Evolutionary conservation across 2,888 invertebrate genomes (phyloP).

Genomic region (Gryllus longicercus): DNA sequence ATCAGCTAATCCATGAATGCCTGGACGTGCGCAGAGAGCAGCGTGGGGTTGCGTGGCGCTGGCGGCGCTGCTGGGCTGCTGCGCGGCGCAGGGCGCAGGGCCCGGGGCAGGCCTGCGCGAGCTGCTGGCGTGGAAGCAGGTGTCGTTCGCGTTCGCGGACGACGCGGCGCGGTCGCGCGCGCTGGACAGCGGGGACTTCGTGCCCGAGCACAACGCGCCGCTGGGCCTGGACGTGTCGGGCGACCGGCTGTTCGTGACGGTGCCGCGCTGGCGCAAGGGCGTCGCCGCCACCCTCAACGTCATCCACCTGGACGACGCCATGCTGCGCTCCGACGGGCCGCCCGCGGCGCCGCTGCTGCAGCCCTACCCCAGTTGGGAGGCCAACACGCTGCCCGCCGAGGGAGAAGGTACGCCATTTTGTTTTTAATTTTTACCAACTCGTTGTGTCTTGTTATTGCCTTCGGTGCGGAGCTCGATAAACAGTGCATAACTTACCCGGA

Average conservation of each 20-base stretch:
- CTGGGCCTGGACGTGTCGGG: slow-evolving; percentile 69
- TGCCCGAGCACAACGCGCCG: slow-evolving; percentile 64
- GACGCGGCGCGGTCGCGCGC: slow-evolving; percentile 58
- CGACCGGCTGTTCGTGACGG: slow-evolving; percentile 56
- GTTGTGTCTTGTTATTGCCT: too few species aligned
- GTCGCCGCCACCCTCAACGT: slow-evolving; percentile 69
- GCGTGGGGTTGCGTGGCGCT: background rate
- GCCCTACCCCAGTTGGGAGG: slow-evolving; percentile 74
- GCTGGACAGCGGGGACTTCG: slow-evolving; percentile 58
- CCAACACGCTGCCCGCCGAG: slow-evolving; percentile 70
- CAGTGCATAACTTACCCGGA: too few species aligned
- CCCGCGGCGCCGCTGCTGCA: slow-evolving; percentile 46
- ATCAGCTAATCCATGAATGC: too few species aligned
- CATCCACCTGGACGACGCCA: slow-evolving; percentile 50
- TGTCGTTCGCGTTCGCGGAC: slow-evolving; percentile 65
- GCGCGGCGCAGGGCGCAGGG: slow-evolving; percentile 3
- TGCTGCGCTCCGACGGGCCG: background rate
- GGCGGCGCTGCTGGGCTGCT: background rate
- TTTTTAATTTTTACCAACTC: too few species aligned
- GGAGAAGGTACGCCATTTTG: slow-evolving; percentile 43
- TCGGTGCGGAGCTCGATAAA: too few species aligned
- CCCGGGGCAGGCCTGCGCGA: slow-evolving; percentile 50
- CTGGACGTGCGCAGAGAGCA: too few species aligned
- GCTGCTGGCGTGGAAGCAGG: slow-evolving; percentile 66
- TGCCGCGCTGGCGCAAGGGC: slow-evolving; percentile 70